Base-by-base conservation (phyloP, 2,888 invertebrate species). In the Itoplectis maculator region DNA sequence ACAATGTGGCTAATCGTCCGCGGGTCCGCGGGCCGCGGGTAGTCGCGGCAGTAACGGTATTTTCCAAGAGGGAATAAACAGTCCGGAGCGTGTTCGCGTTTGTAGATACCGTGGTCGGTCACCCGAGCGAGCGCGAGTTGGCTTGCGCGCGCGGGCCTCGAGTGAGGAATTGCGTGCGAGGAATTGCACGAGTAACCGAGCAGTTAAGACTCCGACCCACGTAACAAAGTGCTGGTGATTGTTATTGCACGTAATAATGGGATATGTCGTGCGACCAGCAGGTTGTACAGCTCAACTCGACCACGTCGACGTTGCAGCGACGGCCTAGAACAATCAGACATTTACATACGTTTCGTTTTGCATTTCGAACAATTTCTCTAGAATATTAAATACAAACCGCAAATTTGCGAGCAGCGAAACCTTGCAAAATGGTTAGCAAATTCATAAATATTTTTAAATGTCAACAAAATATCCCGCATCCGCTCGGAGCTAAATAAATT, bases 221-320 rank as follows among this genome's bases (percentile, higher is more conserved):
- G 70, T 70, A 70, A 70, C 40, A 40, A 8, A n/a, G 23, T 20
- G 11, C 29, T 49, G 68, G 42, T 69, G 69, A 69, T 69, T 70
- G 70, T 56, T 70, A 70, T 42, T 42, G 70, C 42, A 54, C 54
- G 69, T 40, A n/a, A 15, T 68, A 51, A 70, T 70, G 56, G 56
- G 56, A 70, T 42, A 23, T 56, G 54, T 70, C 23, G n/a, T 42
- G 56, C 23, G n/a, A 56, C 20, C 8, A 9, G 23, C 29, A 40
- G 35, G 13, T 29, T 29, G 11, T 1, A 35, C 56, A 56, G 35
- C 13, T 54, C 35, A 37, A 40, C 18, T 18, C 29, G 29, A 40
- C 11, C 8, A 13, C 20, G 2, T 20, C 13, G 6, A 5, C 29
- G 70, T 15, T 2, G 40, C n/a, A n/a, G n/a, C n/a, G 37, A 23